Evolutionary conservation across 2,113 vertebrate genomes (phyloP).

Genomic region (Cyrtonyx montezumae): DNA sequence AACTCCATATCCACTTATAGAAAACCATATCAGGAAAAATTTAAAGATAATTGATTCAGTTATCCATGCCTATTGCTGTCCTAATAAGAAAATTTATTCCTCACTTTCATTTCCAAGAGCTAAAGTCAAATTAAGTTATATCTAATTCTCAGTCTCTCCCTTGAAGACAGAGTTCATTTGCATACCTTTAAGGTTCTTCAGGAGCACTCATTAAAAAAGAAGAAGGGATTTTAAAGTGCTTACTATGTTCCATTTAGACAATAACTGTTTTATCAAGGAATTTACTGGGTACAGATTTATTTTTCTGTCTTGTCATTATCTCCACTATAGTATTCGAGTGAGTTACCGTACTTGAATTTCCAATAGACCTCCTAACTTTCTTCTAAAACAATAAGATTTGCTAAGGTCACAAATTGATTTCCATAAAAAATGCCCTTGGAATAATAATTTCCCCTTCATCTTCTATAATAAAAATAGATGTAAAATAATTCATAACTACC

Average conservation of each 20-base stretch:
- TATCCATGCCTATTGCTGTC: constrained; percentile 28
- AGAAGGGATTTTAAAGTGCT: constrained; percentile 13
- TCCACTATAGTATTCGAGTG: background rate
- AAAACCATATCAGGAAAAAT: constrained; percentile 29
- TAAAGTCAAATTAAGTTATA: constrained; percentile 48
- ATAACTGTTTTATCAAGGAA: constrained; percentile 21
- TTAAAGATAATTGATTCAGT: constrained; percentile 6
- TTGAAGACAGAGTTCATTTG: constrained; percentile 44
- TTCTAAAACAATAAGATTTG: constrained; percentile 37
- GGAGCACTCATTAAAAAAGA: background rate
- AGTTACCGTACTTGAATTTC: constrained; percentile 4
- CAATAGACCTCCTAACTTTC: background rate
- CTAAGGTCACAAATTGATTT: constrained; percentile 43
- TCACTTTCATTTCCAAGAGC: constrained; percentile 15
- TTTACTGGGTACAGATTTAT: background rate
- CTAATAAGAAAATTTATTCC: constrained; percentile 42
- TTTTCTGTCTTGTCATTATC: background rate
- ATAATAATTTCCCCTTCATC: constrained; percentile 56
- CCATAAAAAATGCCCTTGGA: constrained; percentile 52
- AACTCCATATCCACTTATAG: constrained; percentile 26
- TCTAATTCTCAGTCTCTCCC: background rate
- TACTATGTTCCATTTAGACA: background rate
- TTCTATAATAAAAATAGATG: constrained; percentile 40
- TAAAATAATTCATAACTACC: constrained; percentile 58
- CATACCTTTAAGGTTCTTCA: constrained; percentile 54